Base-by-base conservation (phyloP, 2,797 vertebrate species). In the Danionella dracula region DNA sequence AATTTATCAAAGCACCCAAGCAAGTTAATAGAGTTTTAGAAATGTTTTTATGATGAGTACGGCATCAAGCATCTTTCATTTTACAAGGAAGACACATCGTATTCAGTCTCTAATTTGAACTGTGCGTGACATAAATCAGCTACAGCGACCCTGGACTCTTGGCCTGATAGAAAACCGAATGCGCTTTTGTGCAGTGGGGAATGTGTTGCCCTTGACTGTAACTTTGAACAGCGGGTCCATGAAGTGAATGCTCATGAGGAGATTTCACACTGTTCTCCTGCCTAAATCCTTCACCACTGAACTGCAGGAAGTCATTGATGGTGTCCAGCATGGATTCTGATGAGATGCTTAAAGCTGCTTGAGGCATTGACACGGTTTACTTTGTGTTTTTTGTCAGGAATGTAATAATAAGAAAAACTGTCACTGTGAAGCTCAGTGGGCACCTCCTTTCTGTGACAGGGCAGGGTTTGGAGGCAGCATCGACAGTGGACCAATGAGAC, bases 381-480 rank as follows among this genome's bases (percentile, higher is more conserved):
- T 64, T 65, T 51, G 45, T 73, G 31, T 71, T 42, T 55, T 27
- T 27, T 27, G 3, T n/a, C 79, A 99, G 97, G 94, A 99, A n/a
- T 99, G 97, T 80, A 99, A 99, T 87, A 99, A 93, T 77, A 94
- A 93, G 49, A 96, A 94, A 83, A 96, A 98, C 76, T 99, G 97
- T 76, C 97, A 99, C 84, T 99, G 96, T 0, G 94, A 98, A 83
- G 92, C 93, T 13, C 92, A 94, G 71, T 97, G 95, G 94, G 91
- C 92, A 0, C 96, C 97, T 10, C 97, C 96, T 0, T 91, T 90
- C 84, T 99, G 97, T 17, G 94, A 96, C 83, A 90, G 79, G 68
- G 67, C 86, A 0, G 97, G 96, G 8, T 94, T 97, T 10, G 97
- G 97, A 1, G 95, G 97, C 20, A 99, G 97, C 1, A 9, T 93